phyloP scores from a whole-genome alignment of 2,797 vertebrate species.

The Enteromius viviparus region DNA sequence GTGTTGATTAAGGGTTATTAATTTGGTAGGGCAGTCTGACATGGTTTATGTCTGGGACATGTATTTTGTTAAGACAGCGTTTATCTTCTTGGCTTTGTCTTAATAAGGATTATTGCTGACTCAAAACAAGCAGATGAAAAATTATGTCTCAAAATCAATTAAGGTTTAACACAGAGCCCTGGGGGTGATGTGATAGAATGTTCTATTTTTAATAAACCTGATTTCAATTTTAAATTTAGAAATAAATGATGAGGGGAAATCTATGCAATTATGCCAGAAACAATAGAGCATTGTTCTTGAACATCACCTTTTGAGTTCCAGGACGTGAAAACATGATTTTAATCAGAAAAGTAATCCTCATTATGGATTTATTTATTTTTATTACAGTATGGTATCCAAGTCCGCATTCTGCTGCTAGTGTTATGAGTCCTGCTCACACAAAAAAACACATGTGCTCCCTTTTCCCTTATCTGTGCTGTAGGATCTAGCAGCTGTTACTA shows the following conservation, averaged over 20 bases:
- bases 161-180: neutral
- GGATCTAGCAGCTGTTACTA: neutral
- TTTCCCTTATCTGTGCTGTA: neutral
- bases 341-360: neutral
- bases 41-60: neutral
- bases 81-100: conserved; percentile 9
- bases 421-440: neutral
- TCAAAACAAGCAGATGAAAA: conserved; percentile 18
- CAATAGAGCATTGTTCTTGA: neutral
- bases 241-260: neutral
- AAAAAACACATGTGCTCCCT: neutral
- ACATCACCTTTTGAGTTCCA: neutral
- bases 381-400: neutral
- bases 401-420: neutral
- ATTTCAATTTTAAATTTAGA: neutral
- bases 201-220: neutral
- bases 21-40: neutral
- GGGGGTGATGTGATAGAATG: neutral
- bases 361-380: neutral
- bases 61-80: neutral
- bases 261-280: neutral
- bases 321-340: neutral
- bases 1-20: neutral
- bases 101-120: conserved; percentile 20
- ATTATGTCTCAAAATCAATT: neutral